phyloP scores from a whole-genome alignment of 2,797 vertebrate genomes.

The Microchirus variegatus region DNA sequence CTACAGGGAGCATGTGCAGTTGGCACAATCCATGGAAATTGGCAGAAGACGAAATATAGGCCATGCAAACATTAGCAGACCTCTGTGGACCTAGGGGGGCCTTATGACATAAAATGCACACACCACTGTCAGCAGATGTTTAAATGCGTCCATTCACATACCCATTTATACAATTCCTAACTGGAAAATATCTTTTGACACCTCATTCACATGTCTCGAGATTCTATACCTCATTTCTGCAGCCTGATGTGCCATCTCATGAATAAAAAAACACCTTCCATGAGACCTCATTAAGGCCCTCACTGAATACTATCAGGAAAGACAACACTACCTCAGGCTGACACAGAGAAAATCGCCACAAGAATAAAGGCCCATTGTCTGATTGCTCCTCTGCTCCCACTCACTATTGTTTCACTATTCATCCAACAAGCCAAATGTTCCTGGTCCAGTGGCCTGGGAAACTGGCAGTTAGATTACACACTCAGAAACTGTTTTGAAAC shows the following conservation, averaged over 20 bases:
- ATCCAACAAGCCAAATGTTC: constrained; percentile 45
- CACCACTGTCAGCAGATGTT: too few relatives aligned
- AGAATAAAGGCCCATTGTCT: constrained; percentile 61
- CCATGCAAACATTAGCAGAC: too few relatives aligned
- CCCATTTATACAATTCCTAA: neutral
- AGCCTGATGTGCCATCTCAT: constrained; percentile 46
- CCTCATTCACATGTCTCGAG: constrained; percentile 12
- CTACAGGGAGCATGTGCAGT: too few relatives aligned
- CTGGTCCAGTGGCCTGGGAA: constrained; percentile 59
- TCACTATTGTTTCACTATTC: constrained; percentile 51
- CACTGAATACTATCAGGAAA: constrained; percentile 35
- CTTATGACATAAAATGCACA: too few relatives aligned
- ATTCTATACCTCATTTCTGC: constrained; percentile 26
- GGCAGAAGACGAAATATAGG: too few relatives aligned
- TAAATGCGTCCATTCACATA: neutral
- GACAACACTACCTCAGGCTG: constrained; percentile 39
- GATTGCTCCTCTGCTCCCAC: constrained; percentile 37
- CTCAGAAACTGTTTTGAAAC: constrained; percentile 25
- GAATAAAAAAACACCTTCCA: constrained; percentile 57
- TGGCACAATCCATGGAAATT: too few relatives aligned
- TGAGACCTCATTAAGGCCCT: constrained; percentile 61
- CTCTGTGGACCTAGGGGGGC: too few relatives aligned
- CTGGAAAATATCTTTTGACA: constrained; percentile 5
- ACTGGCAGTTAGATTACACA: constrained; percentile 43
- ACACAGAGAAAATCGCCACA: constrained; percentile 5